A percentile compares a stretch with the other conserved stretches of the same genome.
Conservation (phyloP, 1,140 invertebrate genomes). For the Aleiodes sp. region DNA sequence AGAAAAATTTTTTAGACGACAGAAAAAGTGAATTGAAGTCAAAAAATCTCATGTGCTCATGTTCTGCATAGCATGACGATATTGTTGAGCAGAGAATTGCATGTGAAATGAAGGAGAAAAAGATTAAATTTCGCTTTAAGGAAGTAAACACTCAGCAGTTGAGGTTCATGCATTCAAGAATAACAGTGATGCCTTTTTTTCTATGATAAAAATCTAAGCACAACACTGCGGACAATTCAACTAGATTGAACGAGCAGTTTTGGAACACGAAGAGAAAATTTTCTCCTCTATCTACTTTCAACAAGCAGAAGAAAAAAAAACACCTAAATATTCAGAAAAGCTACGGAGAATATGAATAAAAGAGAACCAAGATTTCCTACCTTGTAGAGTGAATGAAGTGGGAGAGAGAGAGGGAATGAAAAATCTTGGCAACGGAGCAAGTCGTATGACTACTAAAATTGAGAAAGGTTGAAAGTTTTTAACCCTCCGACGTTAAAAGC, state of each 20-base stretch:
- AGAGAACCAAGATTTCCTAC: no score
- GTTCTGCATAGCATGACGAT: no score
- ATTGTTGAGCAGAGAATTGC: no score
- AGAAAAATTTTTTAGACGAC: no score
- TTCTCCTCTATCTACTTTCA: not conserved
- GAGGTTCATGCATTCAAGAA: not conserved
- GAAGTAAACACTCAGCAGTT: not conserved
- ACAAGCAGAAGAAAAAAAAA: no score
- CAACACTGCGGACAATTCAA: not conserved
- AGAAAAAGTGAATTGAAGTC: no score
- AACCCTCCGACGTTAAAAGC: not conserved
- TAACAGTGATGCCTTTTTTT: not conserved
- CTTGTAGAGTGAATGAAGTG: no score
- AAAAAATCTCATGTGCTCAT: no score
- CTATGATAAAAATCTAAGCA: not conserved
- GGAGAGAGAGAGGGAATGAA: not conserved
- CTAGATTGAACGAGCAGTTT: not conserved
- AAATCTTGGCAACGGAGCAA: not conserved
- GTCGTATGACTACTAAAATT: not conserved
- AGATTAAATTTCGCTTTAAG: not conserved
- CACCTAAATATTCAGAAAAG: no score
- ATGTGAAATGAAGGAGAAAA: not conserved
- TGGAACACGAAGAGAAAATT: not conserved
- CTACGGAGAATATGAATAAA: no score
- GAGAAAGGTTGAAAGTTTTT: conserved; percentile 6